These are phyloP conservation scores for Agrypnia vestita DNA, from an alignment of 1,140 invertebrate species.

Conservation along the genomic window DNA sequence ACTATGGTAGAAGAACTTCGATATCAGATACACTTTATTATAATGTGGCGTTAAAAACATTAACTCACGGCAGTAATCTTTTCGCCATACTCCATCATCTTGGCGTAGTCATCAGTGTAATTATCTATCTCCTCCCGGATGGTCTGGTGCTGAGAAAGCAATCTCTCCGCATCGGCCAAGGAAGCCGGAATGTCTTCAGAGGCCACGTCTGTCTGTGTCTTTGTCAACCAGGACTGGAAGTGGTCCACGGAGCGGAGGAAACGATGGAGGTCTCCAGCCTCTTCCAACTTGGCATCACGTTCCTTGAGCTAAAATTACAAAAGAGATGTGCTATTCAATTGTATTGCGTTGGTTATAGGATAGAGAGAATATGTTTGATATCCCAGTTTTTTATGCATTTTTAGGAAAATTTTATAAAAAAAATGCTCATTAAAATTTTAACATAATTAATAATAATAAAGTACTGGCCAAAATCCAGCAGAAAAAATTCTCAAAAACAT, in stretches of 20 bases:
- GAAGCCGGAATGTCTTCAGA: conserved; percentile 98
- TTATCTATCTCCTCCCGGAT: conserved; percentile 99
- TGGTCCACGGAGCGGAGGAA: conserved; percentile 99
- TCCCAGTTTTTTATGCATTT: too few species aligned
- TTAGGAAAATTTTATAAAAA: too few species aligned
- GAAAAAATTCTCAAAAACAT: too few species aligned
- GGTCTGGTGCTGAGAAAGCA: conserved; percentile 96
- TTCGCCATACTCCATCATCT: conserved; percentile 99
- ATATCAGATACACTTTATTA: background rate
- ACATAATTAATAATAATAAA: too few species aligned
- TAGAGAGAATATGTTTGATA: too few species aligned
- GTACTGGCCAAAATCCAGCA: too few species aligned
- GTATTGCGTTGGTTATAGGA: too few species aligned
- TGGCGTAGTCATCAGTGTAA: conserved; percentile 97
- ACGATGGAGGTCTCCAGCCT: conserved; percentile 97
- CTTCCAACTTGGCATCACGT: conserved; percentile 97
- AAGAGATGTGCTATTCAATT: too few species aligned
- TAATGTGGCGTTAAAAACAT: background rate
- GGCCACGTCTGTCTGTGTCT: conserved; percentile 97
- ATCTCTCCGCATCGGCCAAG: conserved; percentile 95
- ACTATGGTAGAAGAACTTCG: too few species aligned
- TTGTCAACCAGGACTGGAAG: conserved; percentile 99
- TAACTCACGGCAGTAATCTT: conserved; percentile 86
- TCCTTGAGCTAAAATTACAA: conserved; percentile 84
- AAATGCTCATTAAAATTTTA: too few species aligned